Evolutionary conservation across 2,113 vertebrate species (phyloP).

Genomic region (Eonycteris spelaea): DNA sequence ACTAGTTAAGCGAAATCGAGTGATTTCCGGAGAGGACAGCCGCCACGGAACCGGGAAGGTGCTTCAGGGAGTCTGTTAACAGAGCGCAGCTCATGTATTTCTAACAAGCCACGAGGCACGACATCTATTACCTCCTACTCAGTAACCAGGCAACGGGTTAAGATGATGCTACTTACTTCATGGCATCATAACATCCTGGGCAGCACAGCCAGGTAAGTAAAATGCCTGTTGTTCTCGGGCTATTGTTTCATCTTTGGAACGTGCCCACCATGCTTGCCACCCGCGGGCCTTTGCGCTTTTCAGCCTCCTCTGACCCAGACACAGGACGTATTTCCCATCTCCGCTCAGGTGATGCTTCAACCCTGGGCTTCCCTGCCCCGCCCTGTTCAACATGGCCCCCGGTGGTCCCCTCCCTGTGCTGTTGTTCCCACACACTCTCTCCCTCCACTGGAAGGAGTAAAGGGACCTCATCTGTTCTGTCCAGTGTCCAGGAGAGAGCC

Average conservation of each 20-base stretch:
- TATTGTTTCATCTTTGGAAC: not conserved
- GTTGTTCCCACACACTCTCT: not conserved
- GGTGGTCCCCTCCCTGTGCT: rapidly evolving
- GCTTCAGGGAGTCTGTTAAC: not conserved
- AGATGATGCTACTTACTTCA: not conserved
- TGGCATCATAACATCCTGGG: not conserved
- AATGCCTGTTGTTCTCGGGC: not conserved
- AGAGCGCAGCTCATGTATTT: not conserved
- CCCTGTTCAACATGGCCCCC: not conserved
- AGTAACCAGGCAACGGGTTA: not conserved
- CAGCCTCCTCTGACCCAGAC: not conserved
- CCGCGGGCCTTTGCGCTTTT: not conserved
- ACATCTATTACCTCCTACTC: not conserved
- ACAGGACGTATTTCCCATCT: rapidly evolving
- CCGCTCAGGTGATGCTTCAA: not conserved
- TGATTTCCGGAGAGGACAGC: not conserved
- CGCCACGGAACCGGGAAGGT: not conserved
- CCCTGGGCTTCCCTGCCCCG: not conserved
- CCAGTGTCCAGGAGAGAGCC: not conserved
- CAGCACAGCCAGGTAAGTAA: not conserved
- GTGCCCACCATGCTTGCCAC: rapidly evolving
- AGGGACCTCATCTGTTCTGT: not conserved
- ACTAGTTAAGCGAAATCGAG: not conserved
- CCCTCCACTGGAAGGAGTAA: not conserved
- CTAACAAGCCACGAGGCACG: not conserved